A percentile compares a stretch with the other conserved stretches of the same genome.
Evolutionary conservation across 2,797 vertebrate genomes (phyloP).

Genomic region (Mycteria americana): DNA sequence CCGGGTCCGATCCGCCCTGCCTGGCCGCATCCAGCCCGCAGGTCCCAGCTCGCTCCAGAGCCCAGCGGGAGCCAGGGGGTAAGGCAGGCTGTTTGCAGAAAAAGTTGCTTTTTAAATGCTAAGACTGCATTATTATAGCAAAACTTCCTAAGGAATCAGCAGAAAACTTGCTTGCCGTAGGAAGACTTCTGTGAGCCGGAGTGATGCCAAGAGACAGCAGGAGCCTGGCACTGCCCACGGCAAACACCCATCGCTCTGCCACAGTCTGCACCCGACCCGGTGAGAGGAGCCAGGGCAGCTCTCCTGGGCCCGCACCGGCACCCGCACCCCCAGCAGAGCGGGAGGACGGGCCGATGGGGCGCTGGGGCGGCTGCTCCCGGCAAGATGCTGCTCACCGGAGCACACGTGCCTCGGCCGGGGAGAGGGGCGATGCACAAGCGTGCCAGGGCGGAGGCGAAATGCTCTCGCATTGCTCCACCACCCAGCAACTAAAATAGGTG

Average conservation of each 20-base stretch:
- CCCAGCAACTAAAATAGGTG: rapidly evolving
- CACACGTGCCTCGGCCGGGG: rapidly evolving
- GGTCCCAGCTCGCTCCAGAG: not conserved
- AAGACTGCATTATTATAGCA: not conserved
- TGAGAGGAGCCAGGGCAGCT: not conserved
- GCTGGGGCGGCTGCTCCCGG: not conserved
- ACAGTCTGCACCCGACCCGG: rapidly evolving
- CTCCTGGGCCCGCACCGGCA: rapidly evolving
- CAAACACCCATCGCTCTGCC: not conserved
- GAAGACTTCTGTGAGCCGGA: not conserved
- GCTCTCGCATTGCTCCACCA: rapidly evolving
- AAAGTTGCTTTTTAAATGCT: slow-evolving; percentile 13
- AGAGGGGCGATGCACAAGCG: rapidly evolving
- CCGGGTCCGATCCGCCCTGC: not conserved
- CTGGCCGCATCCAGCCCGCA: not conserved
- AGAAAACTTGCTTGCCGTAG: slow-evolving; percentile 7
- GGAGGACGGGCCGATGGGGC: not conserved
- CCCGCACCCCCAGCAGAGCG: rapidly evolving
- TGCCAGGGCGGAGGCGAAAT: not conserved
- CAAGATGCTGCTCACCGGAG: not conserved
- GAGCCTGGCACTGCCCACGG: not conserved
- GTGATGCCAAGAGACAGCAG: not conserved
- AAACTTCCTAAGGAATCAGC: slow-evolving; percentile 12
- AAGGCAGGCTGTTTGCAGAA: not conserved
- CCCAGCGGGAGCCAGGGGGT: not conserved